A percentile compares a stretch with the other conserved stretches of the same genome.
phyloP scores from a whole-genome alignment of 2,113 vertebrate genomes.

The Cairina moschata region DNA sequence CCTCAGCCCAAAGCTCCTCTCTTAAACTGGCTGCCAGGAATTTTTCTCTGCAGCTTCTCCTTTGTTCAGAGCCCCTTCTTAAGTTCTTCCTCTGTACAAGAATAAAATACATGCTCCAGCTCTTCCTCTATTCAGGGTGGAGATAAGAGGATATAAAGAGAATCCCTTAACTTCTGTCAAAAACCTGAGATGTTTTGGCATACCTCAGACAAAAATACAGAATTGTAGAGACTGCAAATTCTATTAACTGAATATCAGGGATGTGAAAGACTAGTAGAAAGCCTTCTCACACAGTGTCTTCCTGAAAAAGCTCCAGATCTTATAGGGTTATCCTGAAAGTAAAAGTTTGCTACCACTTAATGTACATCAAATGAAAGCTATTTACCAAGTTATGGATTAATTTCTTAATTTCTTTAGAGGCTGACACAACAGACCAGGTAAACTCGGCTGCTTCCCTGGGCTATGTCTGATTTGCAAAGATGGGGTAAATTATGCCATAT shows the following conservation, averaged over 20 bases:
- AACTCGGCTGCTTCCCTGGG: background rate
- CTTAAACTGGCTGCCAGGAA: background rate
- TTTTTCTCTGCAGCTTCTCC: background rate
- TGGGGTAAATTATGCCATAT: background rate
- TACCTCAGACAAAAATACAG: background rate
- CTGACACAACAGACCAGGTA: background rate
- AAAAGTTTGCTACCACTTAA: background rate
- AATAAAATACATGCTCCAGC: background rate
- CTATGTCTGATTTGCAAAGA: background rate
- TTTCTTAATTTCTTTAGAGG: background rate
- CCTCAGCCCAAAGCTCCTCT: background rate
- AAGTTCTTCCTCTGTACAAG: background rate
- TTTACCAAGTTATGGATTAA: background rate
- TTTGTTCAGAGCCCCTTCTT: background rate
- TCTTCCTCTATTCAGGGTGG: background rate
- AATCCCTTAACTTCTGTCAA: background rate
- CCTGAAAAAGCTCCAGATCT: background rate
- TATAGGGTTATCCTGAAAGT: background rate
- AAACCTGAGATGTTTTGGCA: background rate
- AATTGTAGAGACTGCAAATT: background rate
- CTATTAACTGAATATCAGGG: background rate
- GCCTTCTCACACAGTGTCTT: background rate
- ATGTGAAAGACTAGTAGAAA: background rate
- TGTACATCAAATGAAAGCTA: background rate
- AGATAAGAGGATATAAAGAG: background rate